phyloP scores from a whole-genome alignment of 2,888 invertebrate genomes.

The Ornithoptera alexandrae region DNA sequence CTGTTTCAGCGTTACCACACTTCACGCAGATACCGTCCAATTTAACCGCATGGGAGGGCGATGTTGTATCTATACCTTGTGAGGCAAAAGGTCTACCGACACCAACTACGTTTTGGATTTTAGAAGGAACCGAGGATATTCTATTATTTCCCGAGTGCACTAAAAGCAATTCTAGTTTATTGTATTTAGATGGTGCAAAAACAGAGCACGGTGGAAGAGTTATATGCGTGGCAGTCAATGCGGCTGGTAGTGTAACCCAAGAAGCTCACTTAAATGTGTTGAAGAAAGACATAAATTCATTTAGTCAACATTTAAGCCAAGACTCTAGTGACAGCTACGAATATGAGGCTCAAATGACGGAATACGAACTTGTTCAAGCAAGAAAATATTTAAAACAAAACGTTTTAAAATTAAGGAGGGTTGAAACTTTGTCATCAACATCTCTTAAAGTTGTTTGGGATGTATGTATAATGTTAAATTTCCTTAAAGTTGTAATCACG shows the following conservation, averaged over 20 bases:
- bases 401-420: constrained; percentile 86
- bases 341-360: constrained; percentile 79
- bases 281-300: constrained; percentile 67
- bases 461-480: constrained; percentile 73
- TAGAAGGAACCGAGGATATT: constrained; percentile 91
- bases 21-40: constrained; percentile 93
- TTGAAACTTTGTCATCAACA: constrained; percentile 85
- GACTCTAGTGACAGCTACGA: constrained; percentile 60
- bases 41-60: constrained; percentile 91
- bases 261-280: constrained; percentile 73
- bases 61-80: constrained; percentile 94
- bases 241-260: constrained; percentile 76
- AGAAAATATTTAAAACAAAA: constrained; percentile 88
- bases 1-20: constrained; percentile 90
- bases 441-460: constrained; percentile 90
- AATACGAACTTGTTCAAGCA: constrained; percentile 88
- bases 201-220: constrained; percentile 72
- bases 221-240: constrained; percentile 75
- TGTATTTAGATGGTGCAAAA: constrained; percentile 70
- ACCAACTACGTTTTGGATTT: constrained; percentile 97
- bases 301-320: constrained; percentile 56
- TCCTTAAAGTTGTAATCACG: background rate
- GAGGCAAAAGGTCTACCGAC: constrained; percentile 94
- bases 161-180: constrained; percentile 71
- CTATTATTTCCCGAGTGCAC: constrained; percentile 75